Evolutionary conservation across 2,888 invertebrate species (phyloP), one percentile per base, ranked within the genome.

Genomic region (Himalopsyche anomala): DNA sequence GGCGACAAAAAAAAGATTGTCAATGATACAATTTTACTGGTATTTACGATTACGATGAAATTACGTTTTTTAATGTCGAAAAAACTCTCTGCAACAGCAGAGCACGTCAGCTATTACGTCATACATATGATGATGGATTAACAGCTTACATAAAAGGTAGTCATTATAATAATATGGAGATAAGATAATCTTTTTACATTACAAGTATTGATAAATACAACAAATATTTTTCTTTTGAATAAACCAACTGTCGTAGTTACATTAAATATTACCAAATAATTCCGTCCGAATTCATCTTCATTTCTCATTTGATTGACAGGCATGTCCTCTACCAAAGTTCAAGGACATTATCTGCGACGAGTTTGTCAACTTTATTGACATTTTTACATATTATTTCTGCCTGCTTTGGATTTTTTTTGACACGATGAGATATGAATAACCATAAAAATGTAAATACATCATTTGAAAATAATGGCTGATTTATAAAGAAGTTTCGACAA

Each of bases 371-470:
- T 45, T 74, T 74, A 74, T 74, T 74, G 74, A 28, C 36, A 36
- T 36, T 74, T 74, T 74, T 15, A 36, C 9, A 74, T 74, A 15
- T 36, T 38, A 12, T 36, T 51, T 51, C 9, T 51, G 11, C 45
- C 11, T 51, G 45, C 11, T 51, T 51, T 36, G 74, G 38, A 74
- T 74, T 38, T 74, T n/a, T 38, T 38, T 74, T 36, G 74, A 74
- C 36, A 74, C 15, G 51, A 15, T 51, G 51, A 51, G 15, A 51
- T 51, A 51, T 51, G 74, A 74, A 74, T 36, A 74, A 12, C 19
- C 74, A 74, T 74, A 74, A 36, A 74, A 74, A 74, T 74, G 9
- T 74, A 74, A 74, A 74, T 74, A 74, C 38, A 9, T 28, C 8
- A 69, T 69, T 69, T 74, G 15, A 62, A 15, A 0, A 19, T 8